phyloP scores from a whole-genome alignment of 2,888 invertebrate genomes.

The Phalera bucephala region DNA sequence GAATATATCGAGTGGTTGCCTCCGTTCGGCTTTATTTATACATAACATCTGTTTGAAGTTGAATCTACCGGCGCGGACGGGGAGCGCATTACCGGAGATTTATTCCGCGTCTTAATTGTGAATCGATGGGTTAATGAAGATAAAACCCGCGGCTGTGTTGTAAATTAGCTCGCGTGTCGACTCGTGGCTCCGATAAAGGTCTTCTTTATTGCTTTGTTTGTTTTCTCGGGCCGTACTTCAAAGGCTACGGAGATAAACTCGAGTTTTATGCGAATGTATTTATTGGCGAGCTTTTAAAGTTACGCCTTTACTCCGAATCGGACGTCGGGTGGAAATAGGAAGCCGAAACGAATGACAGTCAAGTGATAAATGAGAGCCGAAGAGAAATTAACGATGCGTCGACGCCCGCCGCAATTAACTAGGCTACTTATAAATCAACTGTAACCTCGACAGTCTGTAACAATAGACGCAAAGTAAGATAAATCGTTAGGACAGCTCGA shows the following conservation, averaged over 20 bases:
- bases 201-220: constrained; percentile 82
- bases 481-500: constrained; percentile 71
- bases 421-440: constrained; percentile 75
- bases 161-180: constrained; percentile 84
- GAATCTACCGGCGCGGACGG: constrained; percentile 80
- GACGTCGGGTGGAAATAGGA: constrained; percentile 49
- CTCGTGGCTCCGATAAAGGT: constrained; percentile 80
- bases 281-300: constrained; percentile 52
- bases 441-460: constrained; percentile 65
- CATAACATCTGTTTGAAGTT: constrained; percentile 82
- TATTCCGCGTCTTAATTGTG: constrained; percentile 83
- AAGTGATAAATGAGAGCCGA: constrained; percentile 56
- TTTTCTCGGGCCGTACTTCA: constrained; percentile 80
- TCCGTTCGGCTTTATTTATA: constrained; percentile 82
- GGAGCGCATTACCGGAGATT: constrained; percentile 81
- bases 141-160: constrained; percentile 82
- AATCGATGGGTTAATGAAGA: constrained; percentile 84
- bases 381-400: constrained; percentile 67
- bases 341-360: constrained; percentile 45
- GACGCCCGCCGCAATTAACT: constrained; percentile 71
- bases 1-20: constrained; percentile 83
- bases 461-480: constrained; percentile 79
- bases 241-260: constrained; percentile 78
- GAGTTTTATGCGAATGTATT: constrained; percentile 77
- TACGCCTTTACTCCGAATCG: constrained; percentile 41